These are phyloP conservation scores for Carcharodon carcharias DNA, from an alignment of 2,797 vertebrate genomes.

Conservation along the genomic window DNA sequence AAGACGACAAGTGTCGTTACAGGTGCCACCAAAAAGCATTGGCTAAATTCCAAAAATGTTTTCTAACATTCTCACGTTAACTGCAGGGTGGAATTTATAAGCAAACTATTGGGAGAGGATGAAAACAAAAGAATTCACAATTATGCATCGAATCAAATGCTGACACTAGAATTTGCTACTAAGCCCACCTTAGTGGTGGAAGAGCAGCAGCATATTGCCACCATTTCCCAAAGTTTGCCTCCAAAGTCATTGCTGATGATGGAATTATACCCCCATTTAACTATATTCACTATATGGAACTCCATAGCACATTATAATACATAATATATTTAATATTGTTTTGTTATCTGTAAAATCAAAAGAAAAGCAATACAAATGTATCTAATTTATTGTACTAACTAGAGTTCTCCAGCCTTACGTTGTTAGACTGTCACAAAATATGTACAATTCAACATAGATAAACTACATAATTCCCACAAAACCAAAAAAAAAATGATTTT, in stretches of 20 bases:
- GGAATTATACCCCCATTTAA: neutral
- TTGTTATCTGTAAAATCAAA: neutral
- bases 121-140: neutral
- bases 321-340: neutral
- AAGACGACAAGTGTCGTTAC: neutral
- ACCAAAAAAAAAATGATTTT: conserved; percentile 5
- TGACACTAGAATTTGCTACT: neutral
- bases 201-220: neutral
- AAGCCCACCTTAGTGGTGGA: neutral
- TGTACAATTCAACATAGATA: neutral
- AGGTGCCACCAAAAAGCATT: neutral
- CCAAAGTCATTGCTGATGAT: neutral
- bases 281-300: neutral
- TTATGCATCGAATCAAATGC: neutral
- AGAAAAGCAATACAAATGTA: neutral
- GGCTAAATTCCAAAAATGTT: neutral
- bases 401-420: neutral
- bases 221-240: neutral
- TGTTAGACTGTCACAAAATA: conserved; percentile 21
- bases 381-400: neutral
- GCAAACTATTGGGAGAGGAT: neutral
- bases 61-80: neutral
- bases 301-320: neutral
- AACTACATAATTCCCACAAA: neutral
- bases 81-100: neutral